Evolutionary conservation across 2,113 vertebrate genomes (phyloP).

Genomic region (Elgaria multicarinata): DNA sequence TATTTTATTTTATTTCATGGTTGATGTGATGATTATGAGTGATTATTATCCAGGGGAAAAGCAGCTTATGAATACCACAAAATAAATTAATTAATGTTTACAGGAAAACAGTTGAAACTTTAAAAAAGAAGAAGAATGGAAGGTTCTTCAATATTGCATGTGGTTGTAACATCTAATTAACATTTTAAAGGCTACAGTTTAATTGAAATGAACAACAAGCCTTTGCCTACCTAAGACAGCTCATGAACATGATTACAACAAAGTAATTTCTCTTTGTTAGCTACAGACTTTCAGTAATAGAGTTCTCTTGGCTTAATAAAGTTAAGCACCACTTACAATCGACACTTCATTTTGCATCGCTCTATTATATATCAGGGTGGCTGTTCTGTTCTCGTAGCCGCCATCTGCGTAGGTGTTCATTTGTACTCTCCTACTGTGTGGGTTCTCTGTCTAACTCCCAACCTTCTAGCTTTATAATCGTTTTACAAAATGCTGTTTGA

Average conservation of each 20-base stretch:
- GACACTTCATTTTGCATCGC: conserved; percentile 73
- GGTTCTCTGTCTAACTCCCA: conserved; percentile 71
- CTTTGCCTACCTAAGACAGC: conserved; percentile 74
- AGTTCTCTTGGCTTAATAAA: conserved; percentile 78
- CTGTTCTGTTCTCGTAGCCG: conserved; percentile 74
- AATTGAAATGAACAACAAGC: conserved; percentile 74
- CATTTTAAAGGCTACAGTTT: conserved; percentile 75
- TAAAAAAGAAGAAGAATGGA: conserved; percentile 62
- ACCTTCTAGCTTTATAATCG: conserved; percentile 70
- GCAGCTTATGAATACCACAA: not conserved
- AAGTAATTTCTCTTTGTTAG: conserved; percentile 79
- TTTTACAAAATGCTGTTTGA: conserved; percentile 71
- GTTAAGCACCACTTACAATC: conserved; percentile 76
- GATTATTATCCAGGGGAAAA: not conserved
- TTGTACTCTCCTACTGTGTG: conserved; percentile 73
- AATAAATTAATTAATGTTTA: conserved; percentile 51
- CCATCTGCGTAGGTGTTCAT: conserved; percentile 71
- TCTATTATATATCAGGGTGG: conserved; percentile 67
- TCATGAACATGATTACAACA: conserved; percentile 74
- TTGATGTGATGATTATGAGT: not conserved
- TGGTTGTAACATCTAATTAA: conserved; percentile 74
- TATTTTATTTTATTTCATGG: not conserved
- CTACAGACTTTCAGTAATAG: conserved; percentile 70
- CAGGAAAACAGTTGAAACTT: conserved; percentile 70
- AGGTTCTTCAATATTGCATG: conserved; percentile 74